Percentiles rank a stretch among this genome's conserved stretches.
Conservation (phyloP, 2,113 vertebrate species). For the Delphinus delphis region DNA sequence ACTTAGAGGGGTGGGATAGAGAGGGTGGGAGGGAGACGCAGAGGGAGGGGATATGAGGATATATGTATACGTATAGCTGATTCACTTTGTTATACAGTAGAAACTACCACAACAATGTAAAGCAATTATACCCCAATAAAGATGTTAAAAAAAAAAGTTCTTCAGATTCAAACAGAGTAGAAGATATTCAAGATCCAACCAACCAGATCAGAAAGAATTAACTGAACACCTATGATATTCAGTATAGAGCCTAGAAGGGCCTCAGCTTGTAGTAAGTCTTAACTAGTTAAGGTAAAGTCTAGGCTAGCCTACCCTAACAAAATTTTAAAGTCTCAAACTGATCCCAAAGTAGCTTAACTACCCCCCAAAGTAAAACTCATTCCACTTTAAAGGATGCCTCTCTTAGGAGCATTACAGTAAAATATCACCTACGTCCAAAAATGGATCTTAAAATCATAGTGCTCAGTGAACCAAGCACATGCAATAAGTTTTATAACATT, state of each 20-base stretch:
- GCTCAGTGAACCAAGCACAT: not conserved
- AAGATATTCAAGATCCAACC: not conserved
- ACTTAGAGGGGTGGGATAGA: no score
- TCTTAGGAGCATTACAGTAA: not conserved
- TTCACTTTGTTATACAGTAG: no score
- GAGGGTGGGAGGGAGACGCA: no score
- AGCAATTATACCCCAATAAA: no score
- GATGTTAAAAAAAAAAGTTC: no score
- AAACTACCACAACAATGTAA: no score
- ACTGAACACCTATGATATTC: not conserved
- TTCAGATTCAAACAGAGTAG: not conserved
- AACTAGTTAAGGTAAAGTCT: not conserved
- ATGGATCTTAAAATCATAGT: not conserved
- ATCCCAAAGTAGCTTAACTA: not conserved
- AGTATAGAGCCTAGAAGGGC: not conserved
- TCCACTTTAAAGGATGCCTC: not conserved
- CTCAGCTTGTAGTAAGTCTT: not conserved
- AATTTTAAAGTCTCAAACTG: not conserved
- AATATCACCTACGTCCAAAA: not conserved
- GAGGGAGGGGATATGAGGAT: no score
- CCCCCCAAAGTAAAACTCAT: not conserved
- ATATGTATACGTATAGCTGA: no score
- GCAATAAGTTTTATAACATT: not conserved
- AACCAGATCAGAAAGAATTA: not conserved
- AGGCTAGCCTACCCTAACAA: not conserved